Base-by-base conservation (phyloP, 2,797 vertebrate genomes). In the Parauchenoglanis punctatus region DNA sequence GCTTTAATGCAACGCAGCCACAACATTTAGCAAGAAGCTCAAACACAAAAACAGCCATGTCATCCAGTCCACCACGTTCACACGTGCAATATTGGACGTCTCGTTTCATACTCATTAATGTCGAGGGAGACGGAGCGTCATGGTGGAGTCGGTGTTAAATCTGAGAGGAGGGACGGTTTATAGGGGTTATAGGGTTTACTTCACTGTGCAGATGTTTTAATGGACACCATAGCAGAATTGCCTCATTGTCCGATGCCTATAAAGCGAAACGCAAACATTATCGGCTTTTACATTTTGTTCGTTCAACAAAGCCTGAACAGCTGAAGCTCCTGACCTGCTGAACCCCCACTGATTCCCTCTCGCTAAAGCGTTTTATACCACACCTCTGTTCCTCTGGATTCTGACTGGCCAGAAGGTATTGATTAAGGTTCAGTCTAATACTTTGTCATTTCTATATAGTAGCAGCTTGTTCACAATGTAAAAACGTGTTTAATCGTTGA, bases 1-100 rank as follows among this genome's bases (percentile, higher is more conserved):
- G 82, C 65, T 49, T 86, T 93, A 90, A 89, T 91, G 86, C 86
- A 56, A 40, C 54, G 46, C 58, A 87, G 90, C 87, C 87, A 1
- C 89, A 89, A 85, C 40, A 52, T 85, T 84, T 87, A 49, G 82
- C 87, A 88, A 83, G 63, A 54, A 59, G 75, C 83, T 85, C 56
- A 23, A 70, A 87, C 83, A 83, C 61, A 72, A 84, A 85, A 49
- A 59, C 23, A 58, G 31, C 52, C 10, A 2, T 31, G 31, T 23
- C 58, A 25, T 46, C 17, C 7, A 49, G 54, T 58, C 28, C 52
- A 1, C 28, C 8, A 2, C 1, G 17, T 35, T 58, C 52, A 77
- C 17, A 18, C 3, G 17, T 35, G 7, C 1, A 12, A 7, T 7
- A 18, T 70, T 6, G 15, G 17, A 20, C 7, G 35, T 35, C 35